These are phyloP conservation scores for Bovichtus diacanthus DNA, from an alignment of 2,797 vertebrate species.

Conservation along the genomic window DNA sequence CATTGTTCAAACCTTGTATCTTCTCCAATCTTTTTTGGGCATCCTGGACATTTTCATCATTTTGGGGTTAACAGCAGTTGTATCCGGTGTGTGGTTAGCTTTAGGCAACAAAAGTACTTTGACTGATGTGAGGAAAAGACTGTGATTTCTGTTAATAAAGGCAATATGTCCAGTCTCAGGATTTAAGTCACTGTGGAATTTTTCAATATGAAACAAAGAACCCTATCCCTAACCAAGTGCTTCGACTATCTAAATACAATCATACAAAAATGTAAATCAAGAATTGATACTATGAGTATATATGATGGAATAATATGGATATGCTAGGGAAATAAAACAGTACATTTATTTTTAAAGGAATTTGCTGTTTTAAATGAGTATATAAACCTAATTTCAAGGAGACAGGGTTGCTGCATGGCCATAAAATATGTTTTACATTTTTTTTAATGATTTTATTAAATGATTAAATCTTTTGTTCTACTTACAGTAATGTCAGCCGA, in stretches of 20 bases:
- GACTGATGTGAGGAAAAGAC: conserved; percentile 1
- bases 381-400: not conserved
- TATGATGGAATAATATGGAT: not conserved
- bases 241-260: conserved; percentile 5
- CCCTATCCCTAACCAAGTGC: not conserved
- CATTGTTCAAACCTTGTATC: conserved; percentile 12
- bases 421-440: not conserved
- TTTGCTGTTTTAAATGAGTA: not conserved
- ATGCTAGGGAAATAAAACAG: not conserved
- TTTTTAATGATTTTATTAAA: not conserved
- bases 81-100: conserved; percentile 10
- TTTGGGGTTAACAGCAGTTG: not conserved
- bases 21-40: conserved; percentile 3
- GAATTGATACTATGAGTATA: not conserved
- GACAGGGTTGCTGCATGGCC: not conserved
- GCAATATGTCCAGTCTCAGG: conserved; percentile 6
- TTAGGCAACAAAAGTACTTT: not conserved
- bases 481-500: not conserved
- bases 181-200: not conserved
- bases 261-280: not conserved
- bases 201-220: conserved; percentile 12
- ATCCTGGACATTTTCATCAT: not conserved
- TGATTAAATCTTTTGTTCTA: not conserved
- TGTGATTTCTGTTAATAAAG: conserved; percentile 17
- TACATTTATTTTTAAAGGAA: no score